Conservation (phyloP, 92 coral and sea anemone genomes). For the Phenganax stokvisi region DNA sequence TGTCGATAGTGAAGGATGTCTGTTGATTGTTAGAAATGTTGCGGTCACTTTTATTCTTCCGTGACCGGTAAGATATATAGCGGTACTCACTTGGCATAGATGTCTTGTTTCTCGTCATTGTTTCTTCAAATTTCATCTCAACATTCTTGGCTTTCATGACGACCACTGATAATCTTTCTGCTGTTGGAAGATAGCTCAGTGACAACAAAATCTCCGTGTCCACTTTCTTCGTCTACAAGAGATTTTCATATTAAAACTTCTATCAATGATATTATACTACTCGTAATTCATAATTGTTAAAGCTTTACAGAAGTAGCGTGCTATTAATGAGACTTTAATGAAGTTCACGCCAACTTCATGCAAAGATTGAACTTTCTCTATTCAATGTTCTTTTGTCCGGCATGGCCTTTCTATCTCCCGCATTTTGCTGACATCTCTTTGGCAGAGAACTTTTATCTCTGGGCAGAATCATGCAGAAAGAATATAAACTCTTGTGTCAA, state of each 20-base stretch:
- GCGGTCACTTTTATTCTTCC: no score
- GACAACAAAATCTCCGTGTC: constrained; percentile 75
- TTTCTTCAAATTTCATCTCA: constrained; percentile 36
- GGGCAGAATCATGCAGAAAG: no score
- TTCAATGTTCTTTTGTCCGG: no score
- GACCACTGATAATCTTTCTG: constrained; percentile 82
- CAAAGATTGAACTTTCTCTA: no score
- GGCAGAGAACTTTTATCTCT: no score
- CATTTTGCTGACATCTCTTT: no score
- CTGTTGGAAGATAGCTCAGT: constrained; percentile 90
- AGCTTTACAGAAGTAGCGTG: no score
- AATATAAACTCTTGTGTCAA: no score
- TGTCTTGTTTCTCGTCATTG: constrained; percentile 20
- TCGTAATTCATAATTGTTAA: neutral
- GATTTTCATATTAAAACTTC: neutral
- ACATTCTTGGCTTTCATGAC: constrained; percentile 90
- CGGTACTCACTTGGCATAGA: constrained; percentile 23
- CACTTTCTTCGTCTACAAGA: constrained; percentile 27
- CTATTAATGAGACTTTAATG: no score
- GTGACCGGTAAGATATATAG: neutral
- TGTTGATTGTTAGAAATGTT: neutral
- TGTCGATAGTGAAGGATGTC: neutral
- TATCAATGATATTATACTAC: neutral
- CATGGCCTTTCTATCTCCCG: no score
- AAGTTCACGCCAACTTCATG: no score